Evolutionary conservation across 1,140 invertebrate genomes (phyloP), one percentile per base, ranked within the genome.

Genomic region (Coptotermes formosanus): DNA sequence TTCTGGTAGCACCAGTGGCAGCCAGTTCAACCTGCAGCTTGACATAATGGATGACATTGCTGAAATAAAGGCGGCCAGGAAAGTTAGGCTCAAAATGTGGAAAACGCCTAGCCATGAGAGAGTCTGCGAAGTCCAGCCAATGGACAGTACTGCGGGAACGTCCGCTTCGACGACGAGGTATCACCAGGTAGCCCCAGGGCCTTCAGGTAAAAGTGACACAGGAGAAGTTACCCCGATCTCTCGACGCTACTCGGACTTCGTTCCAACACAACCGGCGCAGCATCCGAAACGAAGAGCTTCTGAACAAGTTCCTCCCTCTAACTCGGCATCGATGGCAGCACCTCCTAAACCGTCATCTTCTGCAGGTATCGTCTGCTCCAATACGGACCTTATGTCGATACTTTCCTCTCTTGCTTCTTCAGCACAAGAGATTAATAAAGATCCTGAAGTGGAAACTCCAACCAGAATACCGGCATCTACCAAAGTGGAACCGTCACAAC

Each of bases 31-130:
- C 89, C 91, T 97, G 32, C 95, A 96, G 88, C 91, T 97, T 86
- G 96, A 97, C 88, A 96, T 97, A 86, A 96, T 97, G 96, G 96
- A 97, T 88, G 95, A 96, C 89, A 97, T 97, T 64, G 91, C 92
- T 2, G 91, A 92, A 85, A 94, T 96, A 38, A 95, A 96, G 89
- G 94, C 95, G 2, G 88, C 89, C 3, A 92, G 95, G 75, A 96
- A 97, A 92, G 96, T 87, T 87, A 92, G 94, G 82, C 94, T 97
- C 92, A 96, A 95, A 90, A 93, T 97, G 89, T 96, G 95, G 94
- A 96, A 95, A 83, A 96, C 87, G 59, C 95, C 2, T 87, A 91
- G 6, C 94, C 81, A 95, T 84, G 96, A 97, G 90, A 94, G 94
- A 87, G 94, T 97, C 2, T 96, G 95, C 89, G 96, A 97, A 89